Evolutionary conservation across 2,797 vertebrate genomes (phyloP).

Genomic region (Tapera naevia): DNA sequence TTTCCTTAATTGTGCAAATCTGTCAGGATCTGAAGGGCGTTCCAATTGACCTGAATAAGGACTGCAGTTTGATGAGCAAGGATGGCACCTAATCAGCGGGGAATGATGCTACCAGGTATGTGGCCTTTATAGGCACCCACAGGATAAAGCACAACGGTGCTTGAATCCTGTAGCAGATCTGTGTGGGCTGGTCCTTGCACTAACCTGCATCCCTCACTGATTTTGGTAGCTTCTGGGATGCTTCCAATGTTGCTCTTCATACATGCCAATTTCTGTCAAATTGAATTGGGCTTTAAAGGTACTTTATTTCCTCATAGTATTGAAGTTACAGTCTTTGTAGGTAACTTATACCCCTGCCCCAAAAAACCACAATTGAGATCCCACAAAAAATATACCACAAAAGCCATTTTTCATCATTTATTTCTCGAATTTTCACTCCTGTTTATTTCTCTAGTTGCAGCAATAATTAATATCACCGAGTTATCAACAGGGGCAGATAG

Average conservation of each 20-base stretch:
- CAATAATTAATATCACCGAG: background rate
- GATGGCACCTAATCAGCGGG: no score
- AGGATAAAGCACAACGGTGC: accelerated
- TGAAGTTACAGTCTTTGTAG: background rate
- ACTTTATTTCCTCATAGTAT: background rate
- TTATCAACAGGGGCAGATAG: background rate
- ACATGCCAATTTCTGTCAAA: background rate
- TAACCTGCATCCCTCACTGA: accelerated
- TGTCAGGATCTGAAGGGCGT: background rate
- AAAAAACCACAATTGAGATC: background rate
- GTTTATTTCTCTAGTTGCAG: background rate
- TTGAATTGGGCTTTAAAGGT: background rate
- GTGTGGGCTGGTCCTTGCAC: background rate
- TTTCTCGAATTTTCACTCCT: background rate
- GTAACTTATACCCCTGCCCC: background rate
- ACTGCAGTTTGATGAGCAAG: no score
- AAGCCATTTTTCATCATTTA: background rate
- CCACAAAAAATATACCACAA: background rate
- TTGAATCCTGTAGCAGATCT: background rate
- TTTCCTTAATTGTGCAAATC: background rate
- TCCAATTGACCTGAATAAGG: background rate
- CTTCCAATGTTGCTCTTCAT: background rate
- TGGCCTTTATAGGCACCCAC: background rate
- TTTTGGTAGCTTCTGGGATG: background rate
- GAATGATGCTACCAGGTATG: background rate